Percentiles rank a stretch among this genome's conserved stretches.
Evolutionary conservation across 2,797 vertebrate genomes (phyloP).

Genomic region (Leucoraja ocellata): DNA sequence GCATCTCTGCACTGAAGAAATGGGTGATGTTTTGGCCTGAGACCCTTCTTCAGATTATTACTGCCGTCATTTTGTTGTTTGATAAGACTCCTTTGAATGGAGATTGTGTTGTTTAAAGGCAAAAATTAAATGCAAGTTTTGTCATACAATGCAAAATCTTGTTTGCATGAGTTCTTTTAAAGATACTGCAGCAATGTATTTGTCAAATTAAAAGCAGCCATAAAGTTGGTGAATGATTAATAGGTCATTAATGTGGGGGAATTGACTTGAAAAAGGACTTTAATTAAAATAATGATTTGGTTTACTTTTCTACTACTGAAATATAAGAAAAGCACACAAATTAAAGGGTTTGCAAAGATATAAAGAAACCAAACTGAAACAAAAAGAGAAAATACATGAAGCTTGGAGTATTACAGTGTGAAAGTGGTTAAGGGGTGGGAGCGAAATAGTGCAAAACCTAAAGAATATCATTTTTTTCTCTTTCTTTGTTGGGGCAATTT

Average conservation of each 20-base stretch:
- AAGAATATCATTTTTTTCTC: slow-evolving; percentile 12
- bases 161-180: not conserved
- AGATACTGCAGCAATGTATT: not conserved
- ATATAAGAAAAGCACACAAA: not conserved
- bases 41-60: too few relatives aligned
- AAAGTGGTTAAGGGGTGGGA: not conserved
- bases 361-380: not conserved
- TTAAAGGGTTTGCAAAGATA: not conserved
- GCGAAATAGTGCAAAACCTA: not conserved
- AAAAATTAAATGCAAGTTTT: too few relatives aligned
- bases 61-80: too few relatives aligned
- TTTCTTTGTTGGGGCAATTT: not conserved
- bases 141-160: not conserved
- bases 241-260: not conserved
- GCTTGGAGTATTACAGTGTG: not conserved
- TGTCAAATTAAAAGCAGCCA: not conserved
- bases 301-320: not conserved
- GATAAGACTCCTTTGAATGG: too few relatives aligned
- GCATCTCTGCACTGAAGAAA: too few relatives aligned
- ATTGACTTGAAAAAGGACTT: not conserved
- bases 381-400: not conserved
- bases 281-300: not conserved
- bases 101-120: too few relatives aligned
- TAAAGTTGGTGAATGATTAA: not conserved
- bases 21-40: too few relatives aligned